phyloP scores from a whole-genome alignment of 1,140 invertebrate genomes.

The Solenopsis invicta region DNA sequence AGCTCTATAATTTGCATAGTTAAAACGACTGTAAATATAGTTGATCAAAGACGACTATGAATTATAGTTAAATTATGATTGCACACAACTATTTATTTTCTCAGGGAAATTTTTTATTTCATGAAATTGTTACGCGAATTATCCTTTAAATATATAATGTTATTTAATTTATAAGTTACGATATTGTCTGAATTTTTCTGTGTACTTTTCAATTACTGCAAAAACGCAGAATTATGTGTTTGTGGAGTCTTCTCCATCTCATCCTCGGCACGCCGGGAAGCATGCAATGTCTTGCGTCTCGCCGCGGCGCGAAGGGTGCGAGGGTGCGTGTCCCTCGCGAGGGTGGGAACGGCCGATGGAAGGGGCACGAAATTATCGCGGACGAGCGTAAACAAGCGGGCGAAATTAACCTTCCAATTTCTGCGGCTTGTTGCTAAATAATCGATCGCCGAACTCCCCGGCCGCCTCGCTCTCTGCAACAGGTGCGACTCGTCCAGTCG shows the following conservation, averaged over 20 bases:
- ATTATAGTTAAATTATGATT: no score
- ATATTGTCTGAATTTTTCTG: not conserved
- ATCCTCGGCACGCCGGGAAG: no score
- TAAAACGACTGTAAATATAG: no score
- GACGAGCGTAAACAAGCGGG: constrained; percentile 82
- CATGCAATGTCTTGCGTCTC: not conserved
- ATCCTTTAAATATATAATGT: not conserved
- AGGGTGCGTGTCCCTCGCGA: constrained; percentile 9
- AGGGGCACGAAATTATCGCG: constrained; percentile 80
- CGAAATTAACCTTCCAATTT: constrained; percentile 85
- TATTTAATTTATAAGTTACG: not conserved
- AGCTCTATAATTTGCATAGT: no score
- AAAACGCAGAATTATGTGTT: not conserved
- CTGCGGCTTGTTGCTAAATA: constrained; percentile 85
- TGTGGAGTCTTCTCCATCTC: not conserved
- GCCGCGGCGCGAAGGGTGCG: not conserved
- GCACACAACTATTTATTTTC: not conserved
- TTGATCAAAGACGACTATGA: no score
- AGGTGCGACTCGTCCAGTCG: constrained; percentile 76
- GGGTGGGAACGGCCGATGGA: not conserved
- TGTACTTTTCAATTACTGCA: not conserved
- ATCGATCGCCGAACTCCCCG: constrained; percentile 83
- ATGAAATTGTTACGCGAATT: not conserved
- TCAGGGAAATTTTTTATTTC: not conserved
- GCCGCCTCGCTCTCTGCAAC: constrained; percentile 78